Evolutionary conservation across 2,113 vertebrate species (phyloP).

Genomic region (Chloroceryle aenea): DNA sequence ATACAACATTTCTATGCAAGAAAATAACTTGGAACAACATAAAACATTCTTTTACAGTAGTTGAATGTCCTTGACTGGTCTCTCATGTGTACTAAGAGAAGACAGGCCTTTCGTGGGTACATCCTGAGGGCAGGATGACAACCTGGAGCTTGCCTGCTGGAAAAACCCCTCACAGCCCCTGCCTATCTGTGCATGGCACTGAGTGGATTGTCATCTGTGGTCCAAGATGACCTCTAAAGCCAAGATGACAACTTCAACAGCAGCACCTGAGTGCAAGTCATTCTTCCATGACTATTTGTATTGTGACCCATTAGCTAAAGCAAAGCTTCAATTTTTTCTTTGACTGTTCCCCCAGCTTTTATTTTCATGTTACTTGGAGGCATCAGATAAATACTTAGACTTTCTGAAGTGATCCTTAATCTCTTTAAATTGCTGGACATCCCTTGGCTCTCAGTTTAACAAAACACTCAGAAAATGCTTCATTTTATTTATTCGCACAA

Average conservation of each 20-base stretch:
- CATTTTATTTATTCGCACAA: neutral
- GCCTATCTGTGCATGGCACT: no score
- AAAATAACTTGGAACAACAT: neutral
- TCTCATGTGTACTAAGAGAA: neutral
- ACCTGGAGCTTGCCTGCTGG: neutral
- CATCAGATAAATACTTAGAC: neutral
- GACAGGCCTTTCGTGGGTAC: no score
- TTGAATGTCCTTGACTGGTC: neutral
- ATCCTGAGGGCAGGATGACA: neutral
- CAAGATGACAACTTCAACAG: neutral
- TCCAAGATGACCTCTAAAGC: neutral
- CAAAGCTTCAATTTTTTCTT: neutral
- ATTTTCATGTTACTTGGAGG: neutral
- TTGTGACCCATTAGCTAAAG: neutral
- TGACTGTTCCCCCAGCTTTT: neutral
- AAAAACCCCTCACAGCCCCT: neutral
- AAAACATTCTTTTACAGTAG: neutral
- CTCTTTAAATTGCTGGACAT: neutral
- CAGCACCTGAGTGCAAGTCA: neutral
- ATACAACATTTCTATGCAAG: no score
- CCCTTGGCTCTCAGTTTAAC: neutral
- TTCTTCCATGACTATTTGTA: neutral
- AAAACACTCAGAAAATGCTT: neutral
- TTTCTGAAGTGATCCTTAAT: neutral
- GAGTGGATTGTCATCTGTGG: neutral